Base-by-base conservation (phyloP, 2,113 vertebrate genomes). In the Petaurus breviceps region DNA sequence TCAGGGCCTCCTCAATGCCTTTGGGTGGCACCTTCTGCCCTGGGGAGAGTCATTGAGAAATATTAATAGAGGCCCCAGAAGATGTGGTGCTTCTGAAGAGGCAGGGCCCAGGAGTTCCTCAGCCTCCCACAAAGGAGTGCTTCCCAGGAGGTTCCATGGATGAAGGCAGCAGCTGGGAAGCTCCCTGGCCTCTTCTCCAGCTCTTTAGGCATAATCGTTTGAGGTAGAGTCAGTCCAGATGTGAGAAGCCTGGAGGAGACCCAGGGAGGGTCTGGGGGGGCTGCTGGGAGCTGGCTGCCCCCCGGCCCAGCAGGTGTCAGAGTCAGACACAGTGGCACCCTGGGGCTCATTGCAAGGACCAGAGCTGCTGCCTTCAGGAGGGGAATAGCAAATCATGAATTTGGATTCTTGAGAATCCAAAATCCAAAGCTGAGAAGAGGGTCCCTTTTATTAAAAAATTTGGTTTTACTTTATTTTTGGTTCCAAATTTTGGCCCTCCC, bases 21-120 rank as follows among this genome's bases (percentile, higher is more conserved):
- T 28, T 53, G 96, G 94, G 92, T 28, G 28, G 89, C 47, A 6
- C 2, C 53, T 84, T 47, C 12, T 2, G 95, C 89, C 93, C 94
- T 51, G 46, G 93, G 92, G 95, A 95, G 90, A 93, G 84, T 94
- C 94, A 77, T 68, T 95, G 90, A 96, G 94, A 96, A 96, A 94
- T 77, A 95, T 55, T 97, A 95, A 95, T 94, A 77, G 95, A 95
- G 89, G 90, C 91, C 95, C 95, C 95, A 90, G 94, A 94, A 95
- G 96, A 95, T 92, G 92, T 95, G 95, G 77, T 97, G 50, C 53
- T 96, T 4, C 92, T 11, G 7, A 91, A 93, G 96, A 96, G 97
- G 94, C 94, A 91, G 89, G 93, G 90, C 90, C 8, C 46, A 37
- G 93, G 93, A 97, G 46, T 0, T 0, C 50, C 53, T 50, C 52